Conservation (phyloP, 2,888 invertebrate genomes). For the Hybos culiciformis region DNA sequence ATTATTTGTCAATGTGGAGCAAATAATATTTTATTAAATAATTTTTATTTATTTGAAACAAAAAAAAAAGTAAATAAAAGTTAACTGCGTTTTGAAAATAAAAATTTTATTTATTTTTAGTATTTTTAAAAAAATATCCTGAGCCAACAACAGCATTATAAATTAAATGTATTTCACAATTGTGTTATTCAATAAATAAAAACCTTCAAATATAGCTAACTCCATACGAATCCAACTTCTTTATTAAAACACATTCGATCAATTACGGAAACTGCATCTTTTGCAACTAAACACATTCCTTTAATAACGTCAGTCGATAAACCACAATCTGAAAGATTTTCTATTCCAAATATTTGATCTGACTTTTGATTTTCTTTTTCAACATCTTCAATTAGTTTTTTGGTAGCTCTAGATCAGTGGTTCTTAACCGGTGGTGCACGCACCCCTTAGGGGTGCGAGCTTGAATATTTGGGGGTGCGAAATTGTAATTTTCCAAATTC, state of each 20-base stretch:
- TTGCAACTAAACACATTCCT: slow-evolving; percentile 26
- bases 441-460: too few species aligned
- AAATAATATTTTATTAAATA: not conserved
- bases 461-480: too few species aligned
- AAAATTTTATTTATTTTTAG: slow-evolving; percentile 6
- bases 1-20: too few species aligned
- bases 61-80: too few species aligned
- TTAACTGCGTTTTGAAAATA: too few species aligned
- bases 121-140: slow-evolving; percentile 13
- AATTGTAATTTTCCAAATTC: too few species aligned
- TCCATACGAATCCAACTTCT: slow-evolving; percentile 32
- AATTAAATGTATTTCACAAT: slow-evolving; percentile 1
- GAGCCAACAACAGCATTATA: not conserved
- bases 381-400: slow-evolving; percentile 31
- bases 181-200: not conserved
- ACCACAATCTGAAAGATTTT: slow-evolving; percentile 81
- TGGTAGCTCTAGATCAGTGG: slow-evolving; percentile 44
- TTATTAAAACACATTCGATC: slow-evolving; percentile 31
- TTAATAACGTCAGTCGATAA: slow-evolving; percentile 33
- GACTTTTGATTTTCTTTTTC: slow-evolving; percentile 18
- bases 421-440: too few species aligned
- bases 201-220: slow-evolving; percentile 16
- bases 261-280: slow-evolving; percentile 25
- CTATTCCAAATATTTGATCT: slow-evolving; percentile 55
- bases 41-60: not conserved